Evolutionary conservation across 2,888 invertebrate species (phyloP).

Genomic region (Hirtodrosophila cameraria): DNA sequence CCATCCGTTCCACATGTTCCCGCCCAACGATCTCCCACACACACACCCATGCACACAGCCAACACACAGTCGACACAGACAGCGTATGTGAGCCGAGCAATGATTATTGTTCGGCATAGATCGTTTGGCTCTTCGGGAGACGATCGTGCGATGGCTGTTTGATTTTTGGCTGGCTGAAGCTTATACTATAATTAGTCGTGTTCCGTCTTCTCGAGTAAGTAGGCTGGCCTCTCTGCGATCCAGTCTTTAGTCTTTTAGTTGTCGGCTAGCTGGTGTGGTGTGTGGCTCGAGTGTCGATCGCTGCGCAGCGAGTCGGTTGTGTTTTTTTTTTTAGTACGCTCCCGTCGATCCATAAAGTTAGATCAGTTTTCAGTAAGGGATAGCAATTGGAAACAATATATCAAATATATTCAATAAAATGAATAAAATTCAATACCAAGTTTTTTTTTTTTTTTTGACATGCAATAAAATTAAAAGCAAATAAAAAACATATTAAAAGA

Average conservation of each 20-base stretch:
- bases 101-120: slow-evolving; percentile 19
- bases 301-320: slow-evolving; percentile 70
- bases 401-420: neutral
- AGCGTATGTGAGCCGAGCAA: slow-evolving; percentile 58
- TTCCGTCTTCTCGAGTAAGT: slow-evolving; percentile 84
- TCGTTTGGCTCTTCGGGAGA: slow-evolving; percentile 16
- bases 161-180: slow-evolving; percentile 77
- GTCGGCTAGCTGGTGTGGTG: slow-evolving; percentile 36
- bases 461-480: neutral
- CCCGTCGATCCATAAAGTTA: slow-evolving; percentile 83
- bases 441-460: too few species aligned
- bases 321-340: slow-evolving; percentile 81
- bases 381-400: slow-evolving; percentile 2
- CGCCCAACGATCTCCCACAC: slow-evolving; percentile 12
- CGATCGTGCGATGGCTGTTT: slow-evolving; percentile 40
- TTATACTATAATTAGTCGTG: slow-evolving; percentile 84
- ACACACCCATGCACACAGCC: slow-evolving; percentile 17
- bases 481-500: slow-evolving; percentile 2
- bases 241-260: slow-evolving; percentile 46
- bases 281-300: slow-evolving; percentile 64
- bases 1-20: slow-evolving; percentile 61
- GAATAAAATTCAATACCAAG: neutral
- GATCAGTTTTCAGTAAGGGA: slow-evolving; percentile 77
- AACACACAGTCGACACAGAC: slow-evolving; percentile 61
- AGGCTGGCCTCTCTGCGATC: slow-evolving; percentile 69